Evolutionary conservation across 2,888 invertebrate species (phyloP), one percentile per base, ranked within the genome.

Genomic region (Conops quadrifasciatus): DNA sequence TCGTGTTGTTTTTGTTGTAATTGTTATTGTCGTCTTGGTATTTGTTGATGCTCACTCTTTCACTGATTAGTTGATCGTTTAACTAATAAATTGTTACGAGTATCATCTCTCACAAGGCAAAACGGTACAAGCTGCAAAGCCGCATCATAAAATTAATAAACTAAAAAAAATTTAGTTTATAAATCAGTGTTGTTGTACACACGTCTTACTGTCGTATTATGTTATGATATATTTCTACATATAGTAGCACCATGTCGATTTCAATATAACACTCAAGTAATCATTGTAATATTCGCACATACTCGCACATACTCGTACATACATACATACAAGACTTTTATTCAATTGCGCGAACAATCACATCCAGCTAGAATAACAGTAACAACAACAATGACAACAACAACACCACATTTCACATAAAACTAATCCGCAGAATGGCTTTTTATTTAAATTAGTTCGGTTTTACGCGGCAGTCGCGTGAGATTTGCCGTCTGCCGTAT

Each of bases 321-420:
- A 36, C 9, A 36, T 36, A 7, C 9, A 36, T 36, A 36, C 15
- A 15, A 7, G 53, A 13, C 49, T 15, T 65, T 66, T 60, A 66
- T 66, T 66, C 71, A 71, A 71, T 71, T 71, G 60, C 47, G 65
- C 58, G 28, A 19, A 47, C 59, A 49, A 60, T 4, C 15, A 45
- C 24, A 36, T 36, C 4, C 36, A 45, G 24, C 26, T 36, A 16
- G 5, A 13, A n/a, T 26, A 7, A 67, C 15, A 67, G 7, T 24
- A 45, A 28, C 49, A 45, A 64, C 26, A 47, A 3, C 67, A 11
- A 26, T 43, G 19, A 43, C 30, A 68, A 43, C 24, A 24, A 16
- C 21, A 49, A 3, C 56, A 16, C 16, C 21, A 15, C 13, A 2
- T 11, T 49, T 15, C 19, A 49, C 15, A 49, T n/a, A 49, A 49